These are phyloP conservation scores for Halotydeus destructor DNA, from an alignment of 1,140 invertebrate genomes.

Conservation along the genomic window DNA sequence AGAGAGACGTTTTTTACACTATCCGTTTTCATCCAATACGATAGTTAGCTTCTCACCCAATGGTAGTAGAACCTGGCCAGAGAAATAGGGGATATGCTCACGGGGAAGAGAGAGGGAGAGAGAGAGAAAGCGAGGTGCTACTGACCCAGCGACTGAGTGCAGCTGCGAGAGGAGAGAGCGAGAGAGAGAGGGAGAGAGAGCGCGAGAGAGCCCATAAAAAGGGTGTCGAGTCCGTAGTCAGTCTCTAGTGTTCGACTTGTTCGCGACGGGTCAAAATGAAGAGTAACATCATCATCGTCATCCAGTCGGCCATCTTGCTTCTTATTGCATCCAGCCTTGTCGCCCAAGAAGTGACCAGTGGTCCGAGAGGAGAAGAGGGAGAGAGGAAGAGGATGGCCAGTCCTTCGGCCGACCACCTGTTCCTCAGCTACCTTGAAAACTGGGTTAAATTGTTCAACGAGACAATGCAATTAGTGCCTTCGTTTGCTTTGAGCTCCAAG, in stretches of 20 bases:
- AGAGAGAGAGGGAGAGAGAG: conserved; percentile 1
- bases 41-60: background rate
- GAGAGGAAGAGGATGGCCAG: too few species aligned
- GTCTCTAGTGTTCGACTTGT: background rate
- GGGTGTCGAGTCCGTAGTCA: background rate
- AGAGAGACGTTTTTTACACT: background rate
- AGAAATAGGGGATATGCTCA: too few species aligned
- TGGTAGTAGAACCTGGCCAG: background rate
- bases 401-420: background rate
- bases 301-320: background rate
- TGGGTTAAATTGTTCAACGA: too few species aligned
- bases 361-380: background rate
- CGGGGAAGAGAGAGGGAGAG: too few species aligned
- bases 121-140: too few species aligned
- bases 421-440: too few species aligned
- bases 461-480: too few species aligned
- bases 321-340: background rate
- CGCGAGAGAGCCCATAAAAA: too few species aligned
- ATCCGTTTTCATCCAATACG: background rate
- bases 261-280: background rate
- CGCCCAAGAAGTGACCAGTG: background rate
- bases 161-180: background rate
- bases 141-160: background rate
- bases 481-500: background rate
- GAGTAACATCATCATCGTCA: background rate